phyloP scores from a whole-genome alignment of 2,113 vertebrate species.

The Suricata suricatta region DNA sequence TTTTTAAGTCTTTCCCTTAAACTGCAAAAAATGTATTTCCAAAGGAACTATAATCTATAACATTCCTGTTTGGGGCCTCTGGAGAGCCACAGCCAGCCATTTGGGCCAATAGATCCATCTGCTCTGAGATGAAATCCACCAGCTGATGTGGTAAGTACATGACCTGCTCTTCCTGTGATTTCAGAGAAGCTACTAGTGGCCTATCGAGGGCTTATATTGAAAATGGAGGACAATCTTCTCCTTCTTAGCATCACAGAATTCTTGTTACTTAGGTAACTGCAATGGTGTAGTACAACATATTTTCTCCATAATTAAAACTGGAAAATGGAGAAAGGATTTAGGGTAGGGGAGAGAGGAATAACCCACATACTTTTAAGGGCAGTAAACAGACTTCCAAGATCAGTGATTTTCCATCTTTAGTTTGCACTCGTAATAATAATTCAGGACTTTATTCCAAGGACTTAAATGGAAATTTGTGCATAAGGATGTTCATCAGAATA shows the following conservation, averaged over 20 bases:
- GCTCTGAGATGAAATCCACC: not conserved
- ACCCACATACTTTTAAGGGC: not conserved
- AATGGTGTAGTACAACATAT: not conserved
- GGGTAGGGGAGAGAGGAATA: not conserved
- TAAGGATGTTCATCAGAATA: not conserved
- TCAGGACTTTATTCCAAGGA: not conserved
- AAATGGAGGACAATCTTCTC: not conserved
- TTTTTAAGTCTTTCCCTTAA: conserved; percentile 23
- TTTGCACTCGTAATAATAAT: not conserved
- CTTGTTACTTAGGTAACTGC: not conserved
- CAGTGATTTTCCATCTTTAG: not conserved
- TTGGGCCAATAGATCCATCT: not conserved
- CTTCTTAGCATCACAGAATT: not conserved
- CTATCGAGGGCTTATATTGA: not conserved
- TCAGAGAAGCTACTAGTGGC: not conserved
- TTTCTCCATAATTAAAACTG: conserved; percentile 4
- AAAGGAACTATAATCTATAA: not conserved
- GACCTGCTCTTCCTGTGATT: not conserved
- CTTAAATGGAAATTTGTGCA: not conserved
- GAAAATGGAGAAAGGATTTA: not conserved
- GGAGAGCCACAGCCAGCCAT: not conserved
- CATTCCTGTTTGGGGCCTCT: not conserved
- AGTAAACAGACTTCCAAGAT: not conserved
- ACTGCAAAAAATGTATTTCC: not conserved
- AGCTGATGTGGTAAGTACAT: not conserved